phyloP scores from a whole-genome alignment of 2,797 vertebrate genomes.

The Myotis vivesi region DNA sequence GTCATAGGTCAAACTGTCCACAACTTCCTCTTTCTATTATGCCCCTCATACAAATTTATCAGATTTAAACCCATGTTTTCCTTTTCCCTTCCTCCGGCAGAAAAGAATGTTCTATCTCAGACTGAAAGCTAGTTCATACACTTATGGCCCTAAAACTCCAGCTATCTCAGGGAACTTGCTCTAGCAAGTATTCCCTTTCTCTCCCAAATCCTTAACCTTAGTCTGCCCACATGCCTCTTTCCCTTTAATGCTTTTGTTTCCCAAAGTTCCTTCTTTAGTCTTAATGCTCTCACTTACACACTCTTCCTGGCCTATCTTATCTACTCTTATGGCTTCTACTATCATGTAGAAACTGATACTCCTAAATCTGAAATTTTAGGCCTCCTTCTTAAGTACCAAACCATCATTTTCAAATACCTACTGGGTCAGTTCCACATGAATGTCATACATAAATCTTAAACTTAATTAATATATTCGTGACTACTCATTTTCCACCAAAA shows the following conservation, averaged over 20 bases:
- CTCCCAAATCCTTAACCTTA: neutral
- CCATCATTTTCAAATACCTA: slow-evolving; percentile 19
- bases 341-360: neutral
- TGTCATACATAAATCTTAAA: slow-evolving; percentile 1
- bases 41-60: neutral
- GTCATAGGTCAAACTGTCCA: neutral
- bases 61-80: neutral
- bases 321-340: neutral
- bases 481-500: neutral
- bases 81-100: neutral
- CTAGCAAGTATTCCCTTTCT: neutral
- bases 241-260: neutral
- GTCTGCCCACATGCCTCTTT: neutral
- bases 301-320: neutral
- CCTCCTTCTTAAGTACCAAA: neutral
- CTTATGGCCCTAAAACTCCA: neutral
- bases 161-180: neutral
- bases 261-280: neutral
- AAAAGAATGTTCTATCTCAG: neutral
- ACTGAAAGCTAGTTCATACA: neutral
- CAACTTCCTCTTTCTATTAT: neutral
- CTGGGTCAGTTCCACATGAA: neutral
- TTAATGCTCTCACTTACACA: neutral
- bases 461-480: neutral
- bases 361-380: slow-evolving; percentile 28